Base-by-base conservation (phyloP, 2,797 vertebrate genomes). In the Avahi laniger region DNA sequence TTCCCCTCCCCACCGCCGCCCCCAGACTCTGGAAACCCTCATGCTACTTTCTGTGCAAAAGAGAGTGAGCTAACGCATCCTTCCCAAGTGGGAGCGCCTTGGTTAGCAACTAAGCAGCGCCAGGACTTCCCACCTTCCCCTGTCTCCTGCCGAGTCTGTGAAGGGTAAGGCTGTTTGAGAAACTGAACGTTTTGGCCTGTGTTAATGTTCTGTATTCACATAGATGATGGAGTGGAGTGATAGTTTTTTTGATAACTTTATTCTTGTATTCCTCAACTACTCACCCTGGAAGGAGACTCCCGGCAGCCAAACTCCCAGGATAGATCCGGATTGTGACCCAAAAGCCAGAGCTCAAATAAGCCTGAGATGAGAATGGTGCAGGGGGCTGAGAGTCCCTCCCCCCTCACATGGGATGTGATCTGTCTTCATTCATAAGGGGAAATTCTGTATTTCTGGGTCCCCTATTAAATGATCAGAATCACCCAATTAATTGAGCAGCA, bases 151-250 rank as follows among this genome's bases (percentile, higher is more conserved):
- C 20, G 13, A 30, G 35, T 67, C 41, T 59, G 3, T 30, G 76
- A 48, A 81, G 30, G 7, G 12, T 35, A 54, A 91, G 13, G 22
- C n/a, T 30, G 15, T 72, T 65, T 26, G 17, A 92, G n/a, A 78
- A 76, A 52, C 22, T 18, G 48, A 69, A 52, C 2, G 28, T 50
- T 50, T 63, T 14, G 18, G 7, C 35, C 80, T 57, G 1, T 26
- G 48, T 10, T 50, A 10, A 41, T 38, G n/a, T 24, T 50, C 57
- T 69, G 38, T 33, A 41, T n/a, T 35, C 30, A 63, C 9, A 12
- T 17, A 9, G 4, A 18, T 8, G 5, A 54, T 9, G 33, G 4
- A 50, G 11, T 22, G 6, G 6, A 10, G 0, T 61, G 38, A 38
- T 5, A 30, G 43, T 43, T 63, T 70, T 52, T 43, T 73, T 15